phyloP scores from a whole-genome alignment of 1,140 invertebrate species.

The Lycorma delicatula region DNA sequence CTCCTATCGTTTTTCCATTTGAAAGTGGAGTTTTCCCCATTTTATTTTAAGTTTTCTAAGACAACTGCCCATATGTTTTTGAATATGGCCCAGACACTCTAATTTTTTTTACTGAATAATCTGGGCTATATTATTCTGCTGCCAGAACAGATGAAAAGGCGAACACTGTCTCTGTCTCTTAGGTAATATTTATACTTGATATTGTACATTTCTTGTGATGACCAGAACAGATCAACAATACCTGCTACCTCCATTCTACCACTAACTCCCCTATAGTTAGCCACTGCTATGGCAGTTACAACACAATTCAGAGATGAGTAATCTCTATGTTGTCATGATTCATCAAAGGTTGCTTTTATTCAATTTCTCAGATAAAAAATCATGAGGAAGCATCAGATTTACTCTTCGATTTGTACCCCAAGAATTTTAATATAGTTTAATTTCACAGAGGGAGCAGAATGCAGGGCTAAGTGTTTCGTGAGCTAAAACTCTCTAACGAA shows the following conservation, averaged over 20 bases:
- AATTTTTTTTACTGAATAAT: slow-evolving; percentile 18
- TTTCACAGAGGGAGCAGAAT: no score
- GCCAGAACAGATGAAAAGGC: neutral
- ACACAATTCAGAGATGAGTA: no score
- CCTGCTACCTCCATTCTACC: slow-evolving; percentile 24
- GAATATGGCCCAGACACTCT: slow-evolving; percentile 19
- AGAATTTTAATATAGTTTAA: no score
- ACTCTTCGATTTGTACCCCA: no score
- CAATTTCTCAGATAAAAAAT: no score
- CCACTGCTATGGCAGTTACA: no score
- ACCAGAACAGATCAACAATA: neutral
- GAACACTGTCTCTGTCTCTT: slow-evolving; percentile 25
- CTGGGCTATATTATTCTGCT: slow-evolving; percentile 11
- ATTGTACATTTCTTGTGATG: slow-evolving; percentile 9
- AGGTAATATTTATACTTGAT: slow-evolving; percentile 21
- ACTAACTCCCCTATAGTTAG: slow-evolving; percentile 25
- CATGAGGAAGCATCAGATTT: no score
- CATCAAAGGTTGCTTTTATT: no score
- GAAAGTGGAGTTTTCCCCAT: neutral
- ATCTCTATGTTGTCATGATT: no score
- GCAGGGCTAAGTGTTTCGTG: no score
- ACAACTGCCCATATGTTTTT: slow-evolving; percentile 14
- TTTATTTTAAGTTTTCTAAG: slow-evolving; percentile 5
- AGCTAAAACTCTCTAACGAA: no score
- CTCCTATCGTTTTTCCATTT: slow-evolving; percentile 3